Evolutionary conservation across 2,113 vertebrate species (phyloP).

Genomic region (Chamaetylas fuelleborni): DNA sequence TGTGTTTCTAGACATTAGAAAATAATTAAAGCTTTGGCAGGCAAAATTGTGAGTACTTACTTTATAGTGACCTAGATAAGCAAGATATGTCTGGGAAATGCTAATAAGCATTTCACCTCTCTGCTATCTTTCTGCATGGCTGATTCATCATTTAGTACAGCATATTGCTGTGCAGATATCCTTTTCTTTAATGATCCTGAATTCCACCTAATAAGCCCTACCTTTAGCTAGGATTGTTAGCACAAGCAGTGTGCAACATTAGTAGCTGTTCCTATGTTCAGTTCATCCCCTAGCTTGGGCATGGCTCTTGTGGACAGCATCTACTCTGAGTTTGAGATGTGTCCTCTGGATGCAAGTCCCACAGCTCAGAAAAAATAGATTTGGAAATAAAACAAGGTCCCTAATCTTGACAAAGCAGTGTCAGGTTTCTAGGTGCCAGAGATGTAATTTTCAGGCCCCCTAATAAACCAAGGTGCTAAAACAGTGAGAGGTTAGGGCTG

Average conservation of each 20-base stretch:
- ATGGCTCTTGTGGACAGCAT: fast-evolving
- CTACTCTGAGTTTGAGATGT: background rate
- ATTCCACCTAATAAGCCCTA: background rate
- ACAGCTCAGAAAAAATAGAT: background rate
- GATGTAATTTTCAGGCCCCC: background rate
- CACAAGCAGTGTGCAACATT: background rate
- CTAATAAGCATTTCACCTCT: background rate
- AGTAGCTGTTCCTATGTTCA: background rate
- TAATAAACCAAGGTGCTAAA: background rate
- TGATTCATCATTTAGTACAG: background rate
- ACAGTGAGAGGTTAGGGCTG: background rate
- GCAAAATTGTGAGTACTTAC: background rate
- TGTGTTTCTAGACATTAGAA: background rate
- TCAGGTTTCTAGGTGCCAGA: background rate
- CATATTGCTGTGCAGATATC: background rate
- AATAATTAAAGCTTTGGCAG: background rate
- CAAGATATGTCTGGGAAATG: background rate
- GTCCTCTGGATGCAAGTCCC: background rate
- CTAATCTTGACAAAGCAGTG: background rate
- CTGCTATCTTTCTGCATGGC: background rate
- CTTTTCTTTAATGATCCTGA: background rate
- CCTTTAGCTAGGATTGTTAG: background rate
- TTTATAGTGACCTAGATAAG: background rate
- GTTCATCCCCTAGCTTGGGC: background rate
- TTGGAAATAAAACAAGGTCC: background rate